Base-by-base conservation (phyloP, 1,140 invertebrate species). In the Akabosia matsudoensis region DNA sequence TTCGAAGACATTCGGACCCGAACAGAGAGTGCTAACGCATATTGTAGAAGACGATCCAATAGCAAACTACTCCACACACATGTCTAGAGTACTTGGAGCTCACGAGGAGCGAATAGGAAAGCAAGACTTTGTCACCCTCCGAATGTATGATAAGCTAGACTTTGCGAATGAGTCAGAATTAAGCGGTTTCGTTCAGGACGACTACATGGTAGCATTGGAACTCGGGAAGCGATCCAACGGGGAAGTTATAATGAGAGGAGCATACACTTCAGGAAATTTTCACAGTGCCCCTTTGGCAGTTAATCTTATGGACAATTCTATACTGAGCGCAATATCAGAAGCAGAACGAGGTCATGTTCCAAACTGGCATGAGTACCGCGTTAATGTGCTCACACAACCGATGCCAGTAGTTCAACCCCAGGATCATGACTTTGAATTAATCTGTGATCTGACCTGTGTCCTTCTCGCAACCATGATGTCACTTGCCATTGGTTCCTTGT, bases 231-330 rank as follows among this genome's bases (percentile, higher is more conserved):
- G 16, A 34, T 0, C 28, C 16, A n/a, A 26, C 7, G 16, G 24
- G n/a, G 7, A 2, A 4, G 70, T 22, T 0, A 33, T 64, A 74
- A 26, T 54, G 16, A 18, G 33, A 13, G 79, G 74, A 0, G 78
- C 76, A 28, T 78, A 33, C 33, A 73, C 79, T 3, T 75, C 75
- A 1, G 77, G 75, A 0, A 26, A 76, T 1, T 56, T 80, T 7
- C 79, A 80, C 33, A 76, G 77, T 70, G 56, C 75, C 13, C 72
- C 79, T 1, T 10, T 80, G 10, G 31, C 37, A 16, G 22, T 77
- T 16, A 78, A 78, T 51, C 10, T 78, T 13, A 45, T 80, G 18
- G 45, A 22, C 0, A 80, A 80, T 67, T 33, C 78, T 52, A 7
- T 13, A 22, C 70, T 72, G 1, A 34, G 70, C 13, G 70, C 70